Evolutionary conservation across 2,888 invertebrate genomes (phyloP), one percentile per base, ranked within the genome.

Genomic region (Drosophila longiperda): DNA sequence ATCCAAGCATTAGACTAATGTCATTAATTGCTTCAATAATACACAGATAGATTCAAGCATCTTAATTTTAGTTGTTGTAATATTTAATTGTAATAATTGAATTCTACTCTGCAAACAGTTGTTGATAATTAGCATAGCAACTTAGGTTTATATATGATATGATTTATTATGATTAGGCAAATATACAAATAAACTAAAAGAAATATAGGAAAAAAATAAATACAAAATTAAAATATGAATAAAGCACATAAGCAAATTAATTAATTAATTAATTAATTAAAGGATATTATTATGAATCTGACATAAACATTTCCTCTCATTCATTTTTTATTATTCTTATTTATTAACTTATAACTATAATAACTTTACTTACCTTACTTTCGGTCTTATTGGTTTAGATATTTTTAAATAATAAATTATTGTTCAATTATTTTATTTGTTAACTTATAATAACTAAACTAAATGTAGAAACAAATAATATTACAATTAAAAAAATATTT

Each of bases 1-100:
- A 23, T 45, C 12, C 23, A 45, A 34, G 23, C 58, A 45, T 5
- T 12, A 12, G 23, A 38, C 29, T 20, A 26, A 36, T 29, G 3
- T 0, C 26, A 29, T 54, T 66, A 66, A 29, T 42, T 52, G 62
- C 29, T 52, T 52, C 32, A n/a, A 26, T 55, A 29, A 55, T 29
- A 12, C 38, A 9, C 29, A 6, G 11, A 26, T 23, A 4, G 20
- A 17, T 17, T 36, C 15, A 17, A 17, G 5, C 17, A 53, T 20
- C 9, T 15, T 5, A 17, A 23, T 34, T 15, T 5, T 8, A 17
- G 17, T 34, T 15, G 20, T 8, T 34, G 12, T 9, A 36, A 9
- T 49, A 32, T 34, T 32, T 53, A 26, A 3, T 29, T 55, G n/a
- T 29, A 2, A 7, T 12, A 15, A 8, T 45, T 45, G 15, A 2